phyloP scores from a whole-genome alignment of 2,113 vertebrate species.

The Triplophysa tibetana region DNA sequence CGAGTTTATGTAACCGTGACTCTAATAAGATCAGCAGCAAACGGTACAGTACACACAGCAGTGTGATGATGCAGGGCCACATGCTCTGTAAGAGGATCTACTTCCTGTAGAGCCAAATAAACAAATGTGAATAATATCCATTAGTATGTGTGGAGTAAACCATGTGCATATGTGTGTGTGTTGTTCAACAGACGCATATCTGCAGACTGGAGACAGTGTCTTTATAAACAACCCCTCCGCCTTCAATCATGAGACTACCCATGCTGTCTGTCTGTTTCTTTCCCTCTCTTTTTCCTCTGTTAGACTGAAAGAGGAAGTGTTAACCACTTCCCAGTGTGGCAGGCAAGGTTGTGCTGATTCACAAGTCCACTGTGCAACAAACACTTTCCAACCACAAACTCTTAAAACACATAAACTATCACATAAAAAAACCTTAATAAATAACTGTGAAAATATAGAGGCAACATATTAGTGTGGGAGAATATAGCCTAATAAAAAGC shows the following conservation, averaged over 20 bases:
- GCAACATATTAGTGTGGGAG: neutral
- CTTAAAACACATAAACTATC: conserved; percentile 13
- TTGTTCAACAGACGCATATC: neutral
- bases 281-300: conserved; percentile 19
- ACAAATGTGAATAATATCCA: neutral
- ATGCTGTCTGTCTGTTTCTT: conserved; percentile 23
- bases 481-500: no score
- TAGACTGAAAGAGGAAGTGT: conserved; percentile 52
- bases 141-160: neutral
- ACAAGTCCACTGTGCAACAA: conserved; percentile 36
- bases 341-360: conserved; percentile 53
- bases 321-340: conserved; percentile 54
- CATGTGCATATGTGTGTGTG: neutral
- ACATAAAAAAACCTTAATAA: conserved; percentile 3
- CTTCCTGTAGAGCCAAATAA: conserved; percentile 15
- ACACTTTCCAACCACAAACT: conserved; percentile 39
- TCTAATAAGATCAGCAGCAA: conserved; percentile 31
- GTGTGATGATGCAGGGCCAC: conserved; percentile 40
- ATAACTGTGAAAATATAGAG: neutral
- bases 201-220: conserved; percentile 36
- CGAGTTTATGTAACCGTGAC: conserved; percentile 46
- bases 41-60: conserved; percentile 35
- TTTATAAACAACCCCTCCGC: conserved; percentile 24
- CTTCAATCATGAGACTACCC: conserved; percentile 46
- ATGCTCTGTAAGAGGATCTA: conserved; percentile 44